Evolutionary conservation across 53 echinoderm and acorn worm species (phyloP), one percentile per base, ranked within the genome.

Genomic region (Astropecten irregularis): DNA sequence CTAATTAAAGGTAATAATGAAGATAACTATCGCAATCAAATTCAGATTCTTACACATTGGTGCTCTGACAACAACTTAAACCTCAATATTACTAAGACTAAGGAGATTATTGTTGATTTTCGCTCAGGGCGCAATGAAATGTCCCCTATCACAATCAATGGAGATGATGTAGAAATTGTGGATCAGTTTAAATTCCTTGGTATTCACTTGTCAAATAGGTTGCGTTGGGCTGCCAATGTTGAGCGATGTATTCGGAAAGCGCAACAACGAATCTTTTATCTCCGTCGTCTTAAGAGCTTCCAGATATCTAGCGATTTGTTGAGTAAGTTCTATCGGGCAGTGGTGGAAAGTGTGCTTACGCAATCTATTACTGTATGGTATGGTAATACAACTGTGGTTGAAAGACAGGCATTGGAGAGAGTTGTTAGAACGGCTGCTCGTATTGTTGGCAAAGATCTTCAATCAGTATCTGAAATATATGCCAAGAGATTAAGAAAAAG

Each of bases 321-420:
- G 32, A 10, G 20, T 40, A 67, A 40, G 67, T 67, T 67, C 21
- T 37, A 67, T 40, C 42, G 39, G 14, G 67, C 67, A 2, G 40
- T 67, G n/a, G 42, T 67, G 39, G 67, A 38, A 67, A 67, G 67
- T 40, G 67, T 67, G 23, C 28, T 67, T 21, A 67, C 67, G 25
- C 67, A 40, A 18, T 37, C 67, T 1, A 35, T 67, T 5, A 67
- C 67, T 40, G 67, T 35, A 15, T 67, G 67, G 67, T 67, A 67
- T 67, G 67, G 67, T 4, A 40, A 33, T 27, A 62, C 34, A 5
- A 29, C 62, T 33, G 32, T 62, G 62, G 62, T 33, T 62, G 9
- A 62, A 8, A 30, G 62, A 9, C 62, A 33, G 33, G 62, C 62
- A 31, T 33, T 62, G 62, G 27, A 62, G 62, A 31, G 62, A 31